phyloP scores from a whole-genome alignment of 2,888 invertebrate genomes.

The Agrilus biguttatus region DNA sequence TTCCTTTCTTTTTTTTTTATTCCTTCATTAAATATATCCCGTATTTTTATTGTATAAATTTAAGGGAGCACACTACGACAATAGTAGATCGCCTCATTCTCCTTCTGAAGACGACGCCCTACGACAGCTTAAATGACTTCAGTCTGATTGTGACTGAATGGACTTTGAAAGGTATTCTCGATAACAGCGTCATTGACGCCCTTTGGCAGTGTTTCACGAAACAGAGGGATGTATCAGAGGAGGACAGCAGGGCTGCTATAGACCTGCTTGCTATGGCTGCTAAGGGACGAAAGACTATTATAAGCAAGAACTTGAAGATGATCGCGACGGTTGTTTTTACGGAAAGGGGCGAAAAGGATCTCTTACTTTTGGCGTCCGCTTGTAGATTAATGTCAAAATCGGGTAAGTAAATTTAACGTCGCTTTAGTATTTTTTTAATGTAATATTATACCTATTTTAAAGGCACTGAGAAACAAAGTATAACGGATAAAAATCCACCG shows the following conservation, averaged over 20 bases:
- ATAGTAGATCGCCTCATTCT: slow-evolving; percentile 45
- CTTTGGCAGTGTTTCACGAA: slow-evolving; percentile 72
- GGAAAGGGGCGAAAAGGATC: slow-evolving; percentile 33
- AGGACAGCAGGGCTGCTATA: slow-evolving; percentile 60
- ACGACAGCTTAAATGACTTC: slow-evolving; percentile 45
- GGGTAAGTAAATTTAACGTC: slow-evolving; percentile 10
- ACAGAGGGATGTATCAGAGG: slow-evolving; percentile 46
- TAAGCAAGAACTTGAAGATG: slow-evolving; percentile 53
- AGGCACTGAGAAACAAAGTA: slow-evolving; percentile 21
- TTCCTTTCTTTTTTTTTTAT: slow-evolving; percentile 5
- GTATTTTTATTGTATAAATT: slow-evolving; percentile 6
- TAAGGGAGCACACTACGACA: slow-evolving; percentile 35
- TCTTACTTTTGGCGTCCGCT: slow-evolving; percentile 40
- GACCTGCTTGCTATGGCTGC: slow-evolving; percentile 68
- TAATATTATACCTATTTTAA: too few species aligned
- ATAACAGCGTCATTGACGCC: slow-evolving; percentile 39
- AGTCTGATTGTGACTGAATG: slow-evolving; percentile 48
- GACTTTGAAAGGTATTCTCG: slow-evolving; percentile 40
- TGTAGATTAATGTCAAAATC: slow-evolving; percentile 42
- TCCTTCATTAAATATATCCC: neutral
- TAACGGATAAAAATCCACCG: slow-evolving; percentile 21
- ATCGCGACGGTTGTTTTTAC: slow-evolving; percentile 60
- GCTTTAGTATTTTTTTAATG: too few species aligned
- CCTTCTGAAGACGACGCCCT: slow-evolving; percentile 38
- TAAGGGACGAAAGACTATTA: slow-evolving; percentile 21